Conservation (phyloP, 2,113 vertebrate species). For the Xenus cinereus region DNA sequence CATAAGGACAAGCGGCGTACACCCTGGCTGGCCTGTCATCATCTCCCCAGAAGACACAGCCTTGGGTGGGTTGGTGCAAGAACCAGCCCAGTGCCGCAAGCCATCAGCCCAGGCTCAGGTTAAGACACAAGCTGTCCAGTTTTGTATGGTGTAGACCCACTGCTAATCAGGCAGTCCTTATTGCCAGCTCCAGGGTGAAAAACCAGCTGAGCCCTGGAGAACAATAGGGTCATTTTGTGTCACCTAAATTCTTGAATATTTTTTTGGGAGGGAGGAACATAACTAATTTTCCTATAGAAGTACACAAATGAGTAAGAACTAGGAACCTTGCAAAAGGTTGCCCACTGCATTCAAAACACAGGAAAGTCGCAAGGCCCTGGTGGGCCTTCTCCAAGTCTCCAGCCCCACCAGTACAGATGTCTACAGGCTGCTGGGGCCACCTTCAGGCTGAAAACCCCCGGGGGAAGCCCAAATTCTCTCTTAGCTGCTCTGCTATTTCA, state of each 20-base stretch:
- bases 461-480: neutral
- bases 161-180: neutral
- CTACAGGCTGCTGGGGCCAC: neutral
- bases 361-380: neutral
- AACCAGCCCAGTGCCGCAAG: neutral
- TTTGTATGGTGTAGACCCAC: neutral
- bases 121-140: neutral
- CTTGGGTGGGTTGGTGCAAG: neutral
- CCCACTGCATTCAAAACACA: neutral
- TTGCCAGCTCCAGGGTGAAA: neutral
- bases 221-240: rapidly evolving
- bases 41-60: neutral
- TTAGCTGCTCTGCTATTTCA: neutral
- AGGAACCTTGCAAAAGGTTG: neutral
- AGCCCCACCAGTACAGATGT: neutral
- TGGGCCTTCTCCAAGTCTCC: neutral
- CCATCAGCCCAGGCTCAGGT: no score
- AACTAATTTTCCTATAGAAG: neutral
- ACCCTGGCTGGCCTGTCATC: neutral
- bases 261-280: neutral
- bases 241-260: neutral
- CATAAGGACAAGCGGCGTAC: neutral
- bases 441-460: rapidly evolving
- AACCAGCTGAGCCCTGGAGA: neutral
- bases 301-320: neutral